Base-by-base conservation (phyloP, 2,888 invertebrate species). In the Cynaeus angustus region DNA sequence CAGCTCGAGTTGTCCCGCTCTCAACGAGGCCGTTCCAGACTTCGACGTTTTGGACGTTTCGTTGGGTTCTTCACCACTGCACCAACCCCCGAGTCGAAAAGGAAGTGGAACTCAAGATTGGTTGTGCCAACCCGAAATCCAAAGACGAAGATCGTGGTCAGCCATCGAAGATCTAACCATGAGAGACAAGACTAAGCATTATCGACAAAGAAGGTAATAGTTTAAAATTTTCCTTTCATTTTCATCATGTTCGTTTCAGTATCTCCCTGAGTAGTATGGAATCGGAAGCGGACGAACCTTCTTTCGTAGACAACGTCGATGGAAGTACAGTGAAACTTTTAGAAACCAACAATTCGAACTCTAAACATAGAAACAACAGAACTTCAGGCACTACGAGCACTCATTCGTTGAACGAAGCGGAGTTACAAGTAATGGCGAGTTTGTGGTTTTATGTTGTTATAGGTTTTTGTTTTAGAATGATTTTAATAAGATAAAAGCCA, bases 371-470 rank as follows among this genome's bases (percentile, higher is more conserved):
- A 21, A 81, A 78, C n/a, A 86, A 87, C 43, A 86, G 88, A 72
- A 86, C 87, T 66, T 86, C 88, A 61, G 89, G 90, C 41, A 87
- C 86, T 52, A 87, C 86, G 61, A 88, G 87, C 71, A 95, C 95
- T 1, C 95, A 95, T 83, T 96, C 95, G 0, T 88, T 95, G 71
- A 95, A 96, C 80, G 95, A 96, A 83, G 94, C 94, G 74, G 95
- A 95, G 85, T 87, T 95, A 74, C 94, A 94, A 85, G 94, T 94
- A 83, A 7, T n/a, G n/a, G n/a, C n/a, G n/a, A n/a, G n/a, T n/a
- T n/a, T n/a, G n/a, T n/a, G n/a, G 21, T 21, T 21, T 21, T 21
- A 4, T 46, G 8, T 56, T 10, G 30, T 46, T 30, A 26, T 48
- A 41, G 41, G 21, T 43, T 37, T 45, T 13, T 13, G 3, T 45